phyloP scores from a whole-genome alignment of 2,797 vertebrate genomes.

The Crenuchus spilurus region DNA sequence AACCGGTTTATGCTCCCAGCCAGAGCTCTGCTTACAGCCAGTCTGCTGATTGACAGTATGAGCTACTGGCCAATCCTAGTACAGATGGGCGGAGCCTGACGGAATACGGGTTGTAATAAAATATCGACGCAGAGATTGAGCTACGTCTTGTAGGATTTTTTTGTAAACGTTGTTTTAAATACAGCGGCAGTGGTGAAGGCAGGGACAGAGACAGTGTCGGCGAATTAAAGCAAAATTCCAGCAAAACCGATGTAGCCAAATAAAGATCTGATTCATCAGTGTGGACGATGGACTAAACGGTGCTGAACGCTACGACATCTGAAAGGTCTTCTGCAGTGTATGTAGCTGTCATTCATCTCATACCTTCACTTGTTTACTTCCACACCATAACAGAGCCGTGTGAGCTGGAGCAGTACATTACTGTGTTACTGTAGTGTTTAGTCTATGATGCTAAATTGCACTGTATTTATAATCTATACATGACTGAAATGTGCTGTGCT shows the following conservation, averaged over 20 bases:
- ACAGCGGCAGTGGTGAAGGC: constrained; percentile 1
- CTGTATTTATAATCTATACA: too few species aligned
- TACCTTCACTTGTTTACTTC: neutral
- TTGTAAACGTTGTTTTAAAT: constrained; percentile 40
- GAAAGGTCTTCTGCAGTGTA: constrained; percentile 43
- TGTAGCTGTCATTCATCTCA: constrained; percentile 27
- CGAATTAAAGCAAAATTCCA: neutral
- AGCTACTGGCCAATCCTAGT: neutral
- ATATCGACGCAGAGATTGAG: constrained; percentile 24
- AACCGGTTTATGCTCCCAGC: neutral
- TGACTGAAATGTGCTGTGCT: too few species aligned
- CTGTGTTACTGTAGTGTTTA: too few species aligned
- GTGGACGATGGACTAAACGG: constrained; percentile 11
- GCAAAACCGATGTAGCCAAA: neutral
- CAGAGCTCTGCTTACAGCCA: too few species aligned
- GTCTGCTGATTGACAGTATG: neutral
- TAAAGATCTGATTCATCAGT: neutral
- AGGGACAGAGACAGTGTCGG: neutral
- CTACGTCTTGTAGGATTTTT: constrained; percentile 41
- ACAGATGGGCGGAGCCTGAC: neutral
- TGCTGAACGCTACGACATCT: constrained; percentile 15
- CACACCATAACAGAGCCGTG: neutral
- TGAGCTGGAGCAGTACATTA: too few species aligned
- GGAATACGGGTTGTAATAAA: neutral
- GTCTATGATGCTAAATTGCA: too few species aligned